A percentile compares a stretch with the other conserved stretches of the same genome.
Conservation (phyloP, 2,888 invertebrate species). For the Lumbricus terrestris region DNA sequence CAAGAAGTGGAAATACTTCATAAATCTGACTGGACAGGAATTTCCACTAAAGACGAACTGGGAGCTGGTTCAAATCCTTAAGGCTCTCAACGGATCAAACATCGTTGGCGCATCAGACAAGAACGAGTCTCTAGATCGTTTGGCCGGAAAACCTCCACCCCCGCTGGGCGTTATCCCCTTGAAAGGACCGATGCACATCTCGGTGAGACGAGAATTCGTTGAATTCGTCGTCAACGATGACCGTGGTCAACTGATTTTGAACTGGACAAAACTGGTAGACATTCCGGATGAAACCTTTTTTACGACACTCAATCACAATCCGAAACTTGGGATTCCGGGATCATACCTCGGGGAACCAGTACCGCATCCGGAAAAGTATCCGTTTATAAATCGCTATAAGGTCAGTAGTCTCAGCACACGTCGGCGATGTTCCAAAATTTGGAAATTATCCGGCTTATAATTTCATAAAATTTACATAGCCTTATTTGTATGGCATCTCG, state of each 20-base stretch:
- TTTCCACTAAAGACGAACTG: constrained; percentile 53
- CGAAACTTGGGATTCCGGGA: constrained; percentile 46
- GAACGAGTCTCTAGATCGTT: not conserved
- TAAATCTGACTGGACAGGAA: too few relatives aligned
- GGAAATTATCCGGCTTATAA: too few relatives aligned
- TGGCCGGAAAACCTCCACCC: not conserved
- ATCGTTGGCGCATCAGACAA: constrained; percentile 21
- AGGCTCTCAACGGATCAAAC: constrained; percentile 50
- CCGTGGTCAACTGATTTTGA: constrained; percentile 41
- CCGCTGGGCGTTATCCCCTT: not conserved
- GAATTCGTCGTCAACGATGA: too few relatives aligned
- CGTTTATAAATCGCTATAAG: not conserved
- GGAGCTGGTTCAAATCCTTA: too few relatives aligned
- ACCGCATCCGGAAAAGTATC: not conserved
- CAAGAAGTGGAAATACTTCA: too few relatives aligned
- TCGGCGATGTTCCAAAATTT: too few relatives aligned
- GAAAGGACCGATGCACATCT: constrained; percentile 45
- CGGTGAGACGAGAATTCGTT: constrained; percentile 43
- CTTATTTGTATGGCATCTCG: too few relatives aligned
- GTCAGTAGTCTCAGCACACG: not conserved
- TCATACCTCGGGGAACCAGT: constrained; percentile 40
- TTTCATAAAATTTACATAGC: too few relatives aligned
- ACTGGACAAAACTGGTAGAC: constrained; percentile 46
- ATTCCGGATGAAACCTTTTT: constrained; percentile 50
- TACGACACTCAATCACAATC: constrained; percentile 48